Evolutionary conservation across 2,797 vertebrate genomes (phyloP).

Genomic region (Parauchenoglanis ngamensis): DNA sequence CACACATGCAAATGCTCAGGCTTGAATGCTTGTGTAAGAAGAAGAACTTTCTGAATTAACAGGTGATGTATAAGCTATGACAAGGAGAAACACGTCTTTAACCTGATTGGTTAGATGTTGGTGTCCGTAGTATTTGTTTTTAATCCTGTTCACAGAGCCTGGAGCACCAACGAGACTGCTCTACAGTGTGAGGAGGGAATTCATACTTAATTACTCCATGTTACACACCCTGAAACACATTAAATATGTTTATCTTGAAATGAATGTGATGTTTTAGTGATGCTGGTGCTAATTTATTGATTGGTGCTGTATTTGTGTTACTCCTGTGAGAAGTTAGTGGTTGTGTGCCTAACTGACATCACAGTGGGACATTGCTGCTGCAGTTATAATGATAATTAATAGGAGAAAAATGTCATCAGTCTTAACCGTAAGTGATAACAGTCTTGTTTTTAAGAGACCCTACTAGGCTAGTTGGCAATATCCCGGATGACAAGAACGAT

Average conservation of each 20-base stretch:
- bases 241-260: not conserved
- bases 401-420: not conserved
- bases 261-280: not conserved
- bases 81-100: not conserved
- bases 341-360: not conserved
- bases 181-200: not conserved
- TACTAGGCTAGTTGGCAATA: not conserved
- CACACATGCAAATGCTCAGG: not conserved
- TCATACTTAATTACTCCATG: slow-evolving; percentile 3
- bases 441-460: too few species aligned
- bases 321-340: not conserved
- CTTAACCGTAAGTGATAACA: not conserved
- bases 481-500: not conserved
- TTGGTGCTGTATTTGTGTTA: not conserved
- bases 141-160: not conserved
- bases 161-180: not conserved
- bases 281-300: not conserved
- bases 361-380: not conserved
- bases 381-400: not conserved
- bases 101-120: not conserved
- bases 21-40: not conserved
- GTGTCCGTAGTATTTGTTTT: not conserved
- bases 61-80: not conserved
- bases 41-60: not conserved
- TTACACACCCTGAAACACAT: not conserved